Percentiles rank a stretch among this genome's conserved stretches.
These are phyloP conservation scores for Helostoma temminkii DNA, from an alignment of 2,797 vertebrate species.

Conservation along the genomic window DNA sequence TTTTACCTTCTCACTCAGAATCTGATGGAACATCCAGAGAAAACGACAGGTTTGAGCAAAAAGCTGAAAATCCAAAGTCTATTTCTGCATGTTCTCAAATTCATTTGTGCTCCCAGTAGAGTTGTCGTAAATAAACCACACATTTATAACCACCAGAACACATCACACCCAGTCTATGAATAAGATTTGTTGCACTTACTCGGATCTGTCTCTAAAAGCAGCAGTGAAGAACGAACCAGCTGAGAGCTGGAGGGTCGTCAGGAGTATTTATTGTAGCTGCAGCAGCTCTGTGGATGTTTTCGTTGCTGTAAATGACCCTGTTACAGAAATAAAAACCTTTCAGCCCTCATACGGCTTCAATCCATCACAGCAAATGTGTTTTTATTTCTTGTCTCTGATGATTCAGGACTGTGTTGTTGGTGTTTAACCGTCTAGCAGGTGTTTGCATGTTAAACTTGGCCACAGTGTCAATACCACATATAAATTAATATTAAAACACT, in stretches of 20 bases:
- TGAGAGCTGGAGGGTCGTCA: constrained; percentile 5
- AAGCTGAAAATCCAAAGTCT: neutral
- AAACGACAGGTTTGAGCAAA: too few relatives aligned
- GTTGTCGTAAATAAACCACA: constrained; percentile 5
- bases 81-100: neutral
- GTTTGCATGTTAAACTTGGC: too few relatives aligned
- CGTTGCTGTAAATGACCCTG: constrained; percentile 69
- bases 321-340: constrained; percentile 75
- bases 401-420: neutral
- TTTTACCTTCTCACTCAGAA: neutral
- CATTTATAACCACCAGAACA: constrained; percentile 11
- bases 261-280: constrained; percentile 68
- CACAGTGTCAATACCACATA: too few relatives aligned
- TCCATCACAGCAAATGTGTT: neutral
- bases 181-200: neutral
- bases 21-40: neutral
- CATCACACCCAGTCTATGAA: neutral
- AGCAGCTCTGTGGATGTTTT: constrained; percentile 51
- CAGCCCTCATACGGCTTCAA: neutral
- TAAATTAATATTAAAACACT: too few relatives aligned
- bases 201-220: neutral
- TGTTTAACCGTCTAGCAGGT: too few relatives aligned
- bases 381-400: neutral
- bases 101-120: constrained; percentile 1
- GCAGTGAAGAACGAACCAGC: neutral